phyloP scores from a whole-genome alignment of 2,797 vertebrate species.

The Amphiprion clarkii region DNA sequence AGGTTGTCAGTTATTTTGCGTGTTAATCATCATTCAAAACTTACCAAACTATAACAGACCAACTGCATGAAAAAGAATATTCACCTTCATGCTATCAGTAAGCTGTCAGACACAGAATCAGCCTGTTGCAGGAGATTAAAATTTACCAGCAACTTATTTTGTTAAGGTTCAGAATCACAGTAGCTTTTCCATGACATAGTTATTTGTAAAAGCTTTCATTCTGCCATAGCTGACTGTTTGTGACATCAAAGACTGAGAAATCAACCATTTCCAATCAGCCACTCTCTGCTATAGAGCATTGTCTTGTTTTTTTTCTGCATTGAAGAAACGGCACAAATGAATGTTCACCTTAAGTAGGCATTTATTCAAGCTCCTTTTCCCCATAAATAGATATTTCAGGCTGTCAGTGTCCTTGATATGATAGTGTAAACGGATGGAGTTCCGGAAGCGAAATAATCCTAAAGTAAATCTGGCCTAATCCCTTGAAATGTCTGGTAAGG shows the following conservation, averaged over 20 bases:
- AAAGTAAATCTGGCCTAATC: constrained; percentile 74
- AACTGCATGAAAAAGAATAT: no score
- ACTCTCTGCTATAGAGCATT: background rate
- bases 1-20: no score
- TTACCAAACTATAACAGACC: no score
- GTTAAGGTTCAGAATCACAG: no score
- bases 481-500: constrained; percentile 70
- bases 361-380: constrained; percentile 17
- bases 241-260: constrained; percentile 3
- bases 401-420: constrained; percentile 48
- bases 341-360: constrained; percentile 16
- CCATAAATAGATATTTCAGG: constrained; percentile 45
- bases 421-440: constrained; percentile 58
- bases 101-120: no score
- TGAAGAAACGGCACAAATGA: constrained; percentile 19
- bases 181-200: no score
- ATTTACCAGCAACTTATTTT: no score
- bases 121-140: no score
- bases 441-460: constrained; percentile 60
- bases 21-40: no score
- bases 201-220: background rate
- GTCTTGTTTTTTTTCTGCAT: background rate
- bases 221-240: background rate
- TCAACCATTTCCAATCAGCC: background rate
- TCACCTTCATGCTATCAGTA: no score